Evolutionary conservation across 2,888 invertebrate genomes (phyloP), one percentile per base, ranked within the genome.

Genomic region (Drymonia ruficornis): DNA sequence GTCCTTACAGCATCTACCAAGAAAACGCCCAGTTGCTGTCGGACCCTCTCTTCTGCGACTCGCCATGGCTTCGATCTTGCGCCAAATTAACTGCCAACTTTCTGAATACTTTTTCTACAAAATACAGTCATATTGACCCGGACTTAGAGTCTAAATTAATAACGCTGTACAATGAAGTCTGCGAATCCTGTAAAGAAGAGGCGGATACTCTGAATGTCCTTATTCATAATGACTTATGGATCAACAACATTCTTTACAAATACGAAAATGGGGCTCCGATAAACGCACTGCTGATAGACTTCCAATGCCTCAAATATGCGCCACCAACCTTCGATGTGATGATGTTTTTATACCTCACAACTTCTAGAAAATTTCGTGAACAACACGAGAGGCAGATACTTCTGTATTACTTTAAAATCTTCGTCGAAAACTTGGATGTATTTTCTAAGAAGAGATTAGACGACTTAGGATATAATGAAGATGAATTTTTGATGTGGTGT

Each of bases 181-280:
- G 89, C 61, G 73, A 74, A 0, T 75, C 67, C 7, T 49, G 89
- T 7, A 70, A 57, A 9, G 78, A 80, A 12, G 67, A 76, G 11
- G 62, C 78, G 7, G 74, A 70, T 1, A 83, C 83, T 2, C 56
- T 90, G 0, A 91, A 91, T 50, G 83, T 87, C 0, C 55, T 89
- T 6, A 59, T 86, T 2, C 91, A 91, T 51, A 89, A 83, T 48
- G 91, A 91, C 50, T 54, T 91, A 28, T 91, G 91, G 91, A 69
- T 73, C 0, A 89, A 89, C 51, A 91, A 91, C 53, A 81, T 91
- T 1, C 77, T 91, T 78, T 91, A 86, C 48, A 81, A 79, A 51
- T 84, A 89, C 50, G 72, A 78, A 0, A 64, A 72, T 7, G 74
- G 71, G 1, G 61, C 57, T 0, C 89, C 88, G 0, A 66, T 47